Conservation (phyloP, 2,797 vertebrate genomes). For the Dromococcyx pavoninus region DNA sequence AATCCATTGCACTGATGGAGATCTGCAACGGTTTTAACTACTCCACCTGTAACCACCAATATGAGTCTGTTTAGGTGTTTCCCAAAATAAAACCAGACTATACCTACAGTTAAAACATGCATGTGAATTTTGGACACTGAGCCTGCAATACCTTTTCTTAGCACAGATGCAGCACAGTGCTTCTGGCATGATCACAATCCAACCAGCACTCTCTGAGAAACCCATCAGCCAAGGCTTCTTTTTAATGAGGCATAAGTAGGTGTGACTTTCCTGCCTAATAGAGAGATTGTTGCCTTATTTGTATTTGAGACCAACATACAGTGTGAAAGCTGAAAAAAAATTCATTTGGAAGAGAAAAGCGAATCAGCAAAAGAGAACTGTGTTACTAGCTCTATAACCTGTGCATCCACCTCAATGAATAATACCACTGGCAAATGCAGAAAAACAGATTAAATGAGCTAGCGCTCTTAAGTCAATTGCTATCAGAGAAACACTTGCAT, state of each 20-base stretch:
- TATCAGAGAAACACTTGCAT: background rate
- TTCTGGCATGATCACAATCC: background rate
- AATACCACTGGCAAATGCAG: background rate
- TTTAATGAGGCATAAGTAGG: background rate
- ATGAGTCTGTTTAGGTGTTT: background rate
- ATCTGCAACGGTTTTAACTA: background rate
- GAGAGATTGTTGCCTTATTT: background rate
- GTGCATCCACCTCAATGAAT: background rate
- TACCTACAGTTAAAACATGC: background rate
- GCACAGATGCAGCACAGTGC: background rate
- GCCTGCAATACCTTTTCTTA: background rate
- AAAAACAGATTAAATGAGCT: background rate
- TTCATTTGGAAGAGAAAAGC: background rate
- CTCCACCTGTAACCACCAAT: background rate
- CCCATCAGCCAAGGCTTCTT: background rate
- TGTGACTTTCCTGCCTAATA: background rate
- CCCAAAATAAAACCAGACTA: background rate
- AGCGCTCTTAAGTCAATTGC: background rate
- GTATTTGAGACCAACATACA: background rate
- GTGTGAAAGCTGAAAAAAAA: background rate
- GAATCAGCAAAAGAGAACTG: background rate
- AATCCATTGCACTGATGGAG: background rate
- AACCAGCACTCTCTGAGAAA: background rate
- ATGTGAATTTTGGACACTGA: background rate
- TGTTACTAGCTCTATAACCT: background rate